These are phyloP conservation scores for Lophochroa leadbeateri DNA, from an alignment of 2,113 vertebrate genomes.

Conservation along the genomic window DNA sequence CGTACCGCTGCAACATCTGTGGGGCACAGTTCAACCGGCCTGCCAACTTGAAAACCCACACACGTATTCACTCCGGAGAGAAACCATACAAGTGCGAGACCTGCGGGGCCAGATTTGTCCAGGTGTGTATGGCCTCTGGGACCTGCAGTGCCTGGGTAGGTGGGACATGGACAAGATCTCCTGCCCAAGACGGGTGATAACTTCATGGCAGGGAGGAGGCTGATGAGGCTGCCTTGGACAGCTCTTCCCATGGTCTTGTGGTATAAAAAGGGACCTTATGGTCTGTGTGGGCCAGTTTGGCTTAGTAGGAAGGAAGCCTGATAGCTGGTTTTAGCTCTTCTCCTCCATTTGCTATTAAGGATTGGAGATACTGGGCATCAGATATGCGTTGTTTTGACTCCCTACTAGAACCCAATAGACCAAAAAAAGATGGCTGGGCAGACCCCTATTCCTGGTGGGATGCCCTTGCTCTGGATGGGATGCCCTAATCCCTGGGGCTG, in stretches of 20 bases:
- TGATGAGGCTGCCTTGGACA: neutral
- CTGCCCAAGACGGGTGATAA: fast-evolving
- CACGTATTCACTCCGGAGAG: conserved; percentile 96
- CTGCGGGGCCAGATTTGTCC: conserved; percentile 82
- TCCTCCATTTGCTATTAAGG: neutral
- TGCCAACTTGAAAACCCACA: conserved; percentile 96
- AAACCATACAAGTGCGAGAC: conserved; percentile 99
- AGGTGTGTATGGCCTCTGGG: conserved; percentile 55
- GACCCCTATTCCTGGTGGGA: neutral
- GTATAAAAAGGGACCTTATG: neutral
- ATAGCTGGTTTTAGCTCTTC: neutral
- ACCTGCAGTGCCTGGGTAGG: neutral
- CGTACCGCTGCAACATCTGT: conserved; percentile 94
- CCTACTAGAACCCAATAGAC: neutral
- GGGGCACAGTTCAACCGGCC: conserved; percentile 98
- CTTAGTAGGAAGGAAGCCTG: neutral
- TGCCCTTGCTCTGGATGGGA: neutral
- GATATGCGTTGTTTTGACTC: neutral
- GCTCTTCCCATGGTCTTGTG: fast-evolving
- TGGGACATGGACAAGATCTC: neutral
- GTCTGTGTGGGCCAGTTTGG: fast-evolving
- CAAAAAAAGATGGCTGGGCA: neutral
- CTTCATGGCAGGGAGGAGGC: neutral
- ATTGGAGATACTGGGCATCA: neutral
- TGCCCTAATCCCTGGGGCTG: neutral